Base-by-base conservation (phyloP, 2,888 invertebrate species). In the Rhorus exstirpatorius region DNA sequence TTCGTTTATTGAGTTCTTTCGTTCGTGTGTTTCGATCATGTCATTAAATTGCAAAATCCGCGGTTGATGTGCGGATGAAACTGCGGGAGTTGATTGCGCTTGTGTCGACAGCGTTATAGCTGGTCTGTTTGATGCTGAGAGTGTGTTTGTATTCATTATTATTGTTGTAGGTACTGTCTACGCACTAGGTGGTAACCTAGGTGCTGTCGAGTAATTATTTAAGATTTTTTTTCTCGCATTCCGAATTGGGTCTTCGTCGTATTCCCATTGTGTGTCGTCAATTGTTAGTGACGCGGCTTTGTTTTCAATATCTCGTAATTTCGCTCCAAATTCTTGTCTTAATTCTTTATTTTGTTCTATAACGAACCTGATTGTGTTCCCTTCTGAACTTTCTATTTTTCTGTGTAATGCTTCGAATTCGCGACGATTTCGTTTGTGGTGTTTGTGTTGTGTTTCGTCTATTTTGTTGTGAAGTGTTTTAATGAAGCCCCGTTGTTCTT, bases 191-290 rank as follows among this genome's bases (percentile, higher is more conserved):
- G 58, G 58, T 0, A 60, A 12, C 10, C 1, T 35, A 4, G 10
- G 0, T 35, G 35, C 1, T 35, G 1, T 19, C 0, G 35, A 2
- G 0, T 8, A 10, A 10, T 17, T 60, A 0, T 31, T 19, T 35
- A 1, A 8, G 1, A 0, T 38, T 38, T n/a, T 12, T 24, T 35
- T 17, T 0, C 58, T 26, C 35, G 58, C 58, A 31, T 35, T 60
- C 3, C 35, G 58, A 19, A 60, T 60, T 0, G 58, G 58, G 12
- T 60, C 58, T 17, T 60, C 58, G 2, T 60, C 58, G 12, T 58
- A 58, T 3, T 58, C 58, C 58, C 58, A 58, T 35, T 60, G 58
- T 19, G 58, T 60, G 1, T 60, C 58, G 12, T 38, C 58, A 0
- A 19, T 35, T 3, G 31, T 1, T 10, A 14, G 31, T 0, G 1